Conservation (phyloP, 2,113 vertebrate species). For the Sinocyclocheilus anshuiensis region DNA sequence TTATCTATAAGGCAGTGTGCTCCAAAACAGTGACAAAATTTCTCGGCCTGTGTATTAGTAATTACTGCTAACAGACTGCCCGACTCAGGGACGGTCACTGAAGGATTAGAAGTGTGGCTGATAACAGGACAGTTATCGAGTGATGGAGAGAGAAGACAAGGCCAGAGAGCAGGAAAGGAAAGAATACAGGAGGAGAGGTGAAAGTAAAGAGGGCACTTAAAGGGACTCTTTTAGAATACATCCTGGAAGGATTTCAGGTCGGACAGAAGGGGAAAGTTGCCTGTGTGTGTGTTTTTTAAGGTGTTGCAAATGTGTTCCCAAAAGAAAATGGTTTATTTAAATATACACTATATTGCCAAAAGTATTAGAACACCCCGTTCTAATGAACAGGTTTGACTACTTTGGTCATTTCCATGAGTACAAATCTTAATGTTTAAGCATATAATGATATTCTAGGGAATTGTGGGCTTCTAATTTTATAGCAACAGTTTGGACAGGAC, state of each 20-base stretch:
- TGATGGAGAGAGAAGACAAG: constrained; percentile 4
- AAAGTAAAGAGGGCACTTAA: constrained; percentile 41
- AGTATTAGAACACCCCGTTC: too few relatives aligned
- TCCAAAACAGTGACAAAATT: too few relatives aligned
- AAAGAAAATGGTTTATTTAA: too few relatives aligned
- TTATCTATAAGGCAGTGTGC: too few relatives aligned
- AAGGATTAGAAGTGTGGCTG: constrained; percentile 46
- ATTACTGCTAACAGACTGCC: constrained; percentile 32
- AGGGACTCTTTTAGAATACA: neutral
- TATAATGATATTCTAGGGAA: too few relatives aligned
- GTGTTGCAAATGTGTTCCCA: too few relatives aligned
- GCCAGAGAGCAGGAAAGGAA: neutral
- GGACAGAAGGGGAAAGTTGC: neutral
- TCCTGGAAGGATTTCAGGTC: neutral
- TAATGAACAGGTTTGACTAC: too few relatives aligned
- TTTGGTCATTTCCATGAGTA: too few relatives aligned
- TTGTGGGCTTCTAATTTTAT: too few relatives aligned
- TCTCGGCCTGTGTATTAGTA: constrained; percentile 17
- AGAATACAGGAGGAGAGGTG: neutral
- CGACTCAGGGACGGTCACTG: neutral
- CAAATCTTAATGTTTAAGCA: too few relatives aligned
- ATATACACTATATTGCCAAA: too few relatives aligned
- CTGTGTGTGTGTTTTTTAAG: neutral
- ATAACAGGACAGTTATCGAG: constrained; percentile 53
- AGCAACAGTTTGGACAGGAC: too few relatives aligned